These are phyloP conservation scores for Cherax destructor DNA, from an alignment of 1,140 invertebrate genomes.

Conservation along the genomic window DNA sequence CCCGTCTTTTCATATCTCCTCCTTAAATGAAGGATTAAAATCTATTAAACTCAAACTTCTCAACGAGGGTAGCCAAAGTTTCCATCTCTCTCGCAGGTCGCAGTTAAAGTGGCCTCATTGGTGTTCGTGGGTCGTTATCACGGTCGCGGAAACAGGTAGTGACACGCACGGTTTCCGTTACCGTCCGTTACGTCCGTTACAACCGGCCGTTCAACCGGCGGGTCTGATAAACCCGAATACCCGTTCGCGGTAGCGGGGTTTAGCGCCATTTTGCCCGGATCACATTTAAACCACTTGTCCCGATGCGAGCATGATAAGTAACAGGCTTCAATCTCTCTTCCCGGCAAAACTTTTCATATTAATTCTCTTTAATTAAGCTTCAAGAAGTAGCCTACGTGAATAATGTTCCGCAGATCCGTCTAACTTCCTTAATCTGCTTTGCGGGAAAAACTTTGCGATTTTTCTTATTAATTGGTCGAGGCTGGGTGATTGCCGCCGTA, in stretches of 20 bases:
- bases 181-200: not conserved
- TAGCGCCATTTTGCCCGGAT: conserved; percentile 4
- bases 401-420: conserved; percentile 70
- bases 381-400: conserved; percentile 69
- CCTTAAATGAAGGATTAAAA: conserved; percentile 67
- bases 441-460: conserved; percentile 66
- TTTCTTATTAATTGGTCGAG: conserved; percentile 70
- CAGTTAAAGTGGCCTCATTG: not conserved
- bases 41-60: conserved; percentile 66
- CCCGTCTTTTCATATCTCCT: conserved; percentile 64
- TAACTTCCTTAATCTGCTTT: conserved; percentile 72
- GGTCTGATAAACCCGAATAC: not conserved
- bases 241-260: not conserved
- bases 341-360: conserved; percentile 71
- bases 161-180: not conserved
- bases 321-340: conserved; percentile 28
- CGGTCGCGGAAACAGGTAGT: not conserved
- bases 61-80: conserved; percentile 57
- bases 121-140: not conserved
- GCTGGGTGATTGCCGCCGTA: conserved; percentile 31
- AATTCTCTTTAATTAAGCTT: conserved; percentile 72
- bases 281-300: conserved; percentile 49
- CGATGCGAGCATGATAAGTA: conserved; percentile 59
- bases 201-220: not conserved
- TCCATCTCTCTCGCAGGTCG: conserved; percentile 18